Evolutionary conservation across 2,888 invertebrate genomes (phyloP), one percentile per base, ranked within the genome.

Genomic region (Eutolmus rufibarbis): DNA sequence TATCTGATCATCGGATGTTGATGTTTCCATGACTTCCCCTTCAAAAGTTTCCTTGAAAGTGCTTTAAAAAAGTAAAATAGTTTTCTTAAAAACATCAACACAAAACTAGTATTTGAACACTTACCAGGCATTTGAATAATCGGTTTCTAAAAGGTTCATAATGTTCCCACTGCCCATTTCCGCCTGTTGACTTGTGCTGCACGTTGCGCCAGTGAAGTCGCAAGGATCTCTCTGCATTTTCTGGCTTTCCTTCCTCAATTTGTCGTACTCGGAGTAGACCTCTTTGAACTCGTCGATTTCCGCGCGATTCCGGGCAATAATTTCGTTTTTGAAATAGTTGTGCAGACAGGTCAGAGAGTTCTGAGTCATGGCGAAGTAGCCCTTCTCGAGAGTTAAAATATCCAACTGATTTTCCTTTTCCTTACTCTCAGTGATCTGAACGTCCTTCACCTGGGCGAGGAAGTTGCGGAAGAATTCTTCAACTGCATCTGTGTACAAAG

Each of bases 211-310:
- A 5, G 91, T 90, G 89, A 91, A 91, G 85, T 92, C 92, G 1
- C 92, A 89, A 9, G 91, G 91, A 40, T 91, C 89, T 46, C 91
- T 91, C 85, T 92, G 91, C 91, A 92, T 91, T 88, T 90, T 91
- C 88, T 92, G 92, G 78, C 92, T 92, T 89, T 92, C 92, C 88
- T 92, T 92, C 92, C 92, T 92, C 5, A 92, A 89, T 87, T 92
- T 92, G 46, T 92, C 91, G 88, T 92, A 92, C 78, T 92, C 92
- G 82, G 91, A 91, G 14, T 91, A 90, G 5, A 91, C 91, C 12
- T 91, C 91, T 37, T 91, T 91, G 87, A 92, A 92, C 88, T 92
- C 92, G 0, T 89, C 89, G 4, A 92, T 92, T 88, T 92, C 92
- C 2, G 88, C 89, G 0, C 91, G 91, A 89, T 92, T 92, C 16